Evolutionary conservation across 2,113 vertebrate species (phyloP).

Genomic region (Macrotis lagotis): DNA sequence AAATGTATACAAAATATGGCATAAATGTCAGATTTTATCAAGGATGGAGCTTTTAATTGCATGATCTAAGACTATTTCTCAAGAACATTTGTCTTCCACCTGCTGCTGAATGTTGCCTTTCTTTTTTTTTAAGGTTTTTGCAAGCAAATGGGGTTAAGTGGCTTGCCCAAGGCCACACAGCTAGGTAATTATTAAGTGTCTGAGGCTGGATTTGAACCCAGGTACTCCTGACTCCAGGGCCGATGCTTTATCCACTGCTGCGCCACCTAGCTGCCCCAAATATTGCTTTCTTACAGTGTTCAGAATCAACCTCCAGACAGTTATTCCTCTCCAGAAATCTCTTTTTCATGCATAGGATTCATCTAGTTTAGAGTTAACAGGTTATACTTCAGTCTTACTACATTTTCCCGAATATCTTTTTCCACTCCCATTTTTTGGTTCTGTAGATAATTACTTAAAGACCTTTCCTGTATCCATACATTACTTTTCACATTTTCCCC

Average conservation of each 20-base stretch:
- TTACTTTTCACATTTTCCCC: conserved; percentile 62
- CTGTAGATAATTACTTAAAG: conserved; percentile 73
- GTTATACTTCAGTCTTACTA: conserved; percentile 55
- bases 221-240: no score
- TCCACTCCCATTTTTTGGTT: conserved; percentile 50
- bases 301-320: conserved; percentile 44
- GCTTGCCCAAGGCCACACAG: no score
- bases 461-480: conserved; percentile 71
- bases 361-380: not conserved
- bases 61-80: conserved; percentile 22
- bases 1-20: not conserved
- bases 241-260: no score
- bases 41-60: conserved; percentile 32
- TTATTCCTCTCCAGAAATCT: not conserved
- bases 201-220: no score
- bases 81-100: conserved; percentile 52
- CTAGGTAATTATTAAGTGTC: no score
- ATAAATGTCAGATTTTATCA: not conserved
- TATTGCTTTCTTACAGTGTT: conserved; percentile 24
- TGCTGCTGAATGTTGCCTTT: conserved; percentile 43
- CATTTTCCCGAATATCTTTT: conserved; percentile 40
- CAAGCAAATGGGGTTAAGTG: no score
- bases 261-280: no score
- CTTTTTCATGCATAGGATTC: conserved; percentile 2
- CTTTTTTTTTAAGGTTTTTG: no score